phyloP scores from a whole-genome alignment of 2,797 vertebrate genomes.

The Tiaroga cobitis region DNA sequence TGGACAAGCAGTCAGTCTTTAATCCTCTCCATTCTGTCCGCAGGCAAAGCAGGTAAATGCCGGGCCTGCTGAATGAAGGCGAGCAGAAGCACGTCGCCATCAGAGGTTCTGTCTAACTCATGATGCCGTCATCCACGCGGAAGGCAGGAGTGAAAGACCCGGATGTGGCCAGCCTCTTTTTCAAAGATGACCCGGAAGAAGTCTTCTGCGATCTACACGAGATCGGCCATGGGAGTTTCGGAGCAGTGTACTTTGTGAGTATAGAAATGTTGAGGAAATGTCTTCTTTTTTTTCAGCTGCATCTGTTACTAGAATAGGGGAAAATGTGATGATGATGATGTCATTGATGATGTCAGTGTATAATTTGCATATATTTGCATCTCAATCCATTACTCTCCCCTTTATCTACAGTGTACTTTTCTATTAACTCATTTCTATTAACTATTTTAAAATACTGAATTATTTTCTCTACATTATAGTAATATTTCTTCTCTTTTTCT shows the following conservation, averaged over 20 bases:
- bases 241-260: slow-evolving; percentile 98
- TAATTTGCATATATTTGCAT: background rate
- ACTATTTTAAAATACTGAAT: background rate
- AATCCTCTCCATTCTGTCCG: background rate
- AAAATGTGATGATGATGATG: background rate
- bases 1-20: background rate
- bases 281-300: background rate
- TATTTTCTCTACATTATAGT: slow-evolving; percentile 43
- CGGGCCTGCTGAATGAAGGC: slow-evolving; percentile 80
- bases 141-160: slow-evolving; percentile 92
- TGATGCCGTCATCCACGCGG: slow-evolving; percentile 85
- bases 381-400: background rate
- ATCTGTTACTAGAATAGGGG: background rate
- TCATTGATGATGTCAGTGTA: background rate
- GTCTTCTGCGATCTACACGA: slow-evolving; percentile 96
- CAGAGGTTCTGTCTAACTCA: slow-evolving; percentile 72
- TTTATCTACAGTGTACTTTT: background rate
- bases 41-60: slow-evolving; percentile 83
- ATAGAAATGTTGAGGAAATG: background rate
- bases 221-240: slow-evolving; percentile 99
- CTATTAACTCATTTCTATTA: background rate
- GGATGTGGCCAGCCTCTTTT: slow-evolving; percentile 91
- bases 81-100: slow-evolving; percentile 74
- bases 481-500: slow-evolving; percentile 10
- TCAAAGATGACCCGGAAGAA: slow-evolving; percentile 97